Evolutionary conservation across 2,113 vertebrate genomes (phyloP), one percentile per base, ranked within the genome.

Genomic region (Ictalurus punctatus): DNA sequence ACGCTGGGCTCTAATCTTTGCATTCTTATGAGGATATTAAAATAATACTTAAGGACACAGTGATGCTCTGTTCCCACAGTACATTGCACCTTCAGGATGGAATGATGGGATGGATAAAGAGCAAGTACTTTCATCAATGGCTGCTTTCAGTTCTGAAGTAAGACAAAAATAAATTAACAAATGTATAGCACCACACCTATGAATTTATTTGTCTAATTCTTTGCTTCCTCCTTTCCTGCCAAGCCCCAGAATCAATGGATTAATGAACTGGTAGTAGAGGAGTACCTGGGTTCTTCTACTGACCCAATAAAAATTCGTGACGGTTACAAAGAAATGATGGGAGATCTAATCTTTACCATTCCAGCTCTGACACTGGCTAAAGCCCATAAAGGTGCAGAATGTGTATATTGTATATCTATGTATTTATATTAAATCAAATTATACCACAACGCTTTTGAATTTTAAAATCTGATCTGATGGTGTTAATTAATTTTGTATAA

Each of bases 351-450:
- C 1, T 90, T 98, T n/a, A 91, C 84, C 85, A 90, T 96, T 21
- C 96, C 96, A 84, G 91, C 94, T 37, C 92, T 97, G 37, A 94
- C 74, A 92, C 54, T 91, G 14, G 86, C 95, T 52, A 95, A 95
- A 78, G 94, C 93, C 25, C 96, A 97, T 92, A 95, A 94, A 92
- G 93, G 96, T 98, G 92, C 93, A 90, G 52, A 54, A 67, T 56
- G 12, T 2, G 19, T 71, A 30, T 84, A 12, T 61, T 44, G 79
- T 83, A 2, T 27, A 71, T 44, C 37, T 44, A 58, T 74, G 0
- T 7, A 2, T 79, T 79, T 48, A 67, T 80, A 78, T 21, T 76
- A 73, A 37, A 73, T 37, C 30, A 37, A 73, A 19, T 52, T 52
- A 27, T 30, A 17, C 7, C 6, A 34, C 1, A 81, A 3, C 1